phyloP scores from a whole-genome alignment of 1,140 invertebrate species.

The Heliothis subflexa region DNA sequence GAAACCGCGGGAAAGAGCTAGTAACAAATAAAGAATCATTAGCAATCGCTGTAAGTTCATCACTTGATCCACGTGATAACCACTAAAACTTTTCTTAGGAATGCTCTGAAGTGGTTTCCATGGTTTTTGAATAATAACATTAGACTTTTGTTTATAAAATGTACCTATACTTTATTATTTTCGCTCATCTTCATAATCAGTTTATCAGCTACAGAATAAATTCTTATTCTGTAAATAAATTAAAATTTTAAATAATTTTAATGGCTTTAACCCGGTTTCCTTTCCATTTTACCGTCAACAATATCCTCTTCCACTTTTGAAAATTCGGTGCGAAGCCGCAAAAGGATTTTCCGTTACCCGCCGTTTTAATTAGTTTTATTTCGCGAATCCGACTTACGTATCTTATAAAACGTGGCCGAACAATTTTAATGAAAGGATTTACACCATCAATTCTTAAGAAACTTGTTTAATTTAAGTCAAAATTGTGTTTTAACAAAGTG shows the following conservation, averaged over 20 bases:
- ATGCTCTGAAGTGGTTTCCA: conserved; percentile 63
- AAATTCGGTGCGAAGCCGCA: conserved; percentile 24
- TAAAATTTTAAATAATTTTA: background rate
- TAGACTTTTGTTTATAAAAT: conserved; percentile 31
- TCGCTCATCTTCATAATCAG: too few relatives aligned
- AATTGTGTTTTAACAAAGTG: conserved; percentile 60
- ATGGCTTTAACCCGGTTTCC: conserved; percentile 4
- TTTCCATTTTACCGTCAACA: conserved; percentile 23
- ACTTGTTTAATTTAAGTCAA: conserved; percentile 67
- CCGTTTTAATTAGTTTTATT: conserved; percentile 76
- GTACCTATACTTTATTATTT: background rate
- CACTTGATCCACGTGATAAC: conserved; percentile 39
- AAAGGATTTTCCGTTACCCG: conserved; percentile 38
- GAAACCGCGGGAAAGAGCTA: too few relatives aligned
- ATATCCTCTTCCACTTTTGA: conserved; percentile 20
- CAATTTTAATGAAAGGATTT: conserved; percentile 78
- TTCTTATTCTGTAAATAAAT: background rate
- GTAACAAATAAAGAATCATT: too few relatives aligned
- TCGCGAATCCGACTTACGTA: conserved; percentile 65
- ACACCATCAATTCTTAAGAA: conserved; percentile 61
- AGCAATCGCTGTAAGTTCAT: conserved; percentile 7
- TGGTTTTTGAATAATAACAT: conserved; percentile 68
- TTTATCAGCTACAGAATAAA: background rate
- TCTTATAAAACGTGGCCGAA: conserved; percentile 75
- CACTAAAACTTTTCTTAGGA: conserved; percentile 60